Evolutionary conservation across 1,140 invertebrate species (phyloP), one percentile per base, ranked within the genome.

Genomic region (Drosophila repletoides): DNA sequence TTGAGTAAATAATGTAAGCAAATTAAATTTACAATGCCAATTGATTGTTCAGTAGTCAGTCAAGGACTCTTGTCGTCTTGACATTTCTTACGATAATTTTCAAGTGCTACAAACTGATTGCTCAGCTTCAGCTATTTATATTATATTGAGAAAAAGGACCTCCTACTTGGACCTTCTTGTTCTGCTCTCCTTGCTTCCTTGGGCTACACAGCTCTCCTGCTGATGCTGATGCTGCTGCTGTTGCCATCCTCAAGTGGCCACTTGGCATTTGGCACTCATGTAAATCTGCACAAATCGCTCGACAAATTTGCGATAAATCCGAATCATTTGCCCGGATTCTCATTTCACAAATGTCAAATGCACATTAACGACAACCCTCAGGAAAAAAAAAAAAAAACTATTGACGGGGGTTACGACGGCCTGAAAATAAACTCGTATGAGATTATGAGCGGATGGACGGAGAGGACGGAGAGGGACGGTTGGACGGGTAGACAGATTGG

Each of bases 291-390:
- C 80, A 84, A 83, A 83, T 83, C 77, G 74, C 51, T 74, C 70
- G 74, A 83, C 77, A 83, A 83, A 83, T 83, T 83, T 83, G 77
- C 77, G 74, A 83, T 83, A 83, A 83, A 83, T 83, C 77, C 77
- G 69, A 77, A 74, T 83, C 79, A 83, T 83, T 83, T 83, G 77
- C 74, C 74, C 79, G 70, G 74, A 83, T 84, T 83, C 79, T 79
- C 74, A 83, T 83, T 83, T 83, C 70, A 75, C 70, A 79, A 83
- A 83, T 79, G 77, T 83, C 77, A 83, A 83, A 83, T 77, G 77
- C 77, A 83, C 77, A 83, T 83, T 83, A 83, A 79, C 79, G 64
- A 48, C 28, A 65, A 72, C 69, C 58, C 45, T 46, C 43, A 36
- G 10, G 33, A 14, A 40, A 6, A 40, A 14, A 21, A 14, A 17